Percentiles rank a stretch among this genome's conserved stretches.
phyloP scores from a whole-genome alignment of 2,888 invertebrate genomes.

The Agrypnus murinus region DNA sequence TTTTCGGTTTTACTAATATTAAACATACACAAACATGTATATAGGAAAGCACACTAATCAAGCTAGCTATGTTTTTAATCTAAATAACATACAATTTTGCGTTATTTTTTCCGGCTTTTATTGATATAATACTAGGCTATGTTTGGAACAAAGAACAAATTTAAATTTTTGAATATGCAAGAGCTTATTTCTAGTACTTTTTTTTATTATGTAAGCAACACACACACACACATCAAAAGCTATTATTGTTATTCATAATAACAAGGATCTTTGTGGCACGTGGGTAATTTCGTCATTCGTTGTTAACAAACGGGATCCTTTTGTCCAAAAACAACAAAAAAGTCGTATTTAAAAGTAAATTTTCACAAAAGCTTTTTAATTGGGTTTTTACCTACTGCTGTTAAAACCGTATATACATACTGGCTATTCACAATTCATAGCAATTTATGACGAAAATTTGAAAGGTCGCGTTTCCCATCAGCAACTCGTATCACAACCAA shows the following conservation, averaged over 20 bases:
- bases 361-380: slow-evolving; percentile 31
- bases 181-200: no score
- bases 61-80: not conserved
- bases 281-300: slow-evolving; percentile 12
- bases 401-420: not conserved
- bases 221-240: no score
- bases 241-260: no score
- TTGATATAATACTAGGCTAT: no score
- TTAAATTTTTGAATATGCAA: no score
- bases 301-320: slow-evolving; percentile 13
- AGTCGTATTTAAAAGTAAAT: slow-evolving; percentile 33
- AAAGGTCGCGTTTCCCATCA: slow-evolving; percentile 42
- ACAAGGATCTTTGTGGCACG: no score
- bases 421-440: slow-evolving; percentile 33
- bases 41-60: no score
- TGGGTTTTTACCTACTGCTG: slow-evolving; percentile 27
- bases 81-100: no score
- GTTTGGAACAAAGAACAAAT: no score
- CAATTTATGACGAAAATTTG: slow-evolving; percentile 40
- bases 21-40: not conserved
- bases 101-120: no score
- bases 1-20: not conserved
- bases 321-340: slow-evolving; percentile 26
- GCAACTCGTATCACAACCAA: slow-evolving; percentile 41
- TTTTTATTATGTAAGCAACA: no score